Conservation (phyloP, 2,888 invertebrate genomes). For the Eustalomyia histrio region DNA sequence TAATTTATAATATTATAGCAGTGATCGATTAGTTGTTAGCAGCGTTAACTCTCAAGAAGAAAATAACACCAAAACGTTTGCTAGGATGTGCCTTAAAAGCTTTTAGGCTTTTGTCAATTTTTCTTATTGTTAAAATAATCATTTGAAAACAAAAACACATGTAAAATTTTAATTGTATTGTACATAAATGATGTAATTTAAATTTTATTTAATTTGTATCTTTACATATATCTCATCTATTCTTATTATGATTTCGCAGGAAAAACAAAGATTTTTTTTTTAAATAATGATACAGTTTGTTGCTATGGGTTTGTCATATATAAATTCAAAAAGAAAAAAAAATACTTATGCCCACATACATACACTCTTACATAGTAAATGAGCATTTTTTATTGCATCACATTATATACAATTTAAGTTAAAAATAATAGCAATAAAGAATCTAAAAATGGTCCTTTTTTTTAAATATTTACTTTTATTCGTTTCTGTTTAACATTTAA, state of each 20-base stretch:
- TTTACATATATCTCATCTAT: conserved; percentile 44
- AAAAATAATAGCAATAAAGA: conserved; percentile 59
- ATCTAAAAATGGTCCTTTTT: conserved; percentile 30
- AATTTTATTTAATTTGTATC: conserved; percentile 30
- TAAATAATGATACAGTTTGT: no score
- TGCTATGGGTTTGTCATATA: no score
- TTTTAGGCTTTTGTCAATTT: no score
- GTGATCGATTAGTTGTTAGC: no score
- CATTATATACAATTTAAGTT: conserved; percentile 64
- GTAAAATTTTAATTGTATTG: conserved; percentile 16
- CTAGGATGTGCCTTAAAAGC: no score
- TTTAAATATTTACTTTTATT: conserved; percentile 23
- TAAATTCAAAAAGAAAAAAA: not conserved
- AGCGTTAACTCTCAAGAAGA: no score
- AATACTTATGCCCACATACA: not conserved
- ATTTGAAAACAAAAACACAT: not conserved
- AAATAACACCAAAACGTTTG: no score
- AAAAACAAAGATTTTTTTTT: no score
- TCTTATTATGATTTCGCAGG: conserved; percentile 41
- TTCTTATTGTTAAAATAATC: not conserved
- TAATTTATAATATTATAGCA: no score
- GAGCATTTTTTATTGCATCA: conserved; percentile 63
- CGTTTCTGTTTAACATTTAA: conserved; percentile 34
- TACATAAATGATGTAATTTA: conserved; percentile 49
- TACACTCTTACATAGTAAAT: conserved; percentile 53